These are phyloP conservation scores for Drosophila melanogaster DNA, from an alignment of 1,140 invertebrate species.

Conservation along the genomic window DNA sequence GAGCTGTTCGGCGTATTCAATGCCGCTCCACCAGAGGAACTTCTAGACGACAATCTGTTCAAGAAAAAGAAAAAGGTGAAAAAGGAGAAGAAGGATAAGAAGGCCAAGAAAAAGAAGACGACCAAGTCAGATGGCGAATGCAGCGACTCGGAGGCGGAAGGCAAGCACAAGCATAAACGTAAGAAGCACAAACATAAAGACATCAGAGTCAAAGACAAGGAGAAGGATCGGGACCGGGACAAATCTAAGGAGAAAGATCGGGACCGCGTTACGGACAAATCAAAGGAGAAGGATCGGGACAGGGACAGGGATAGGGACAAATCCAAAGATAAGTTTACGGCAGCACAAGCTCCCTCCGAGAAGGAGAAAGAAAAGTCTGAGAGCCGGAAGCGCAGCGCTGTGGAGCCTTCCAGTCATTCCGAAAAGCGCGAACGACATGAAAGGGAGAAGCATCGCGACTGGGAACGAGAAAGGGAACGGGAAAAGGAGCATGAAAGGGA, in stretches of 20 bases:
- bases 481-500: constrained; percentile 22
- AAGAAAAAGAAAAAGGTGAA: constrained; percentile 84
- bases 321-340: constrained; percentile 38
- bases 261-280: too few relatives aligned
- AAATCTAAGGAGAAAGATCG: too few relatives aligned
- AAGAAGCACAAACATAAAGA: constrained; percentile 84
- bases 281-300: constrained; percentile 38
- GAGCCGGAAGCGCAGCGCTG: constrained; percentile 25
- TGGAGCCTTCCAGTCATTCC: neutral
- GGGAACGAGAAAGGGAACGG: constrained; percentile 10
- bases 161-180: constrained; percentile 60
- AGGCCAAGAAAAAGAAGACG: constrained; percentile 85
- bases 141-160: constrained; percentile 85
- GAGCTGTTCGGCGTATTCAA: constrained; percentile 89
- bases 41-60: constrained; percentile 64
- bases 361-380: constrained; percentile 54
- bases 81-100: constrained; percentile 86
- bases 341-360: too few relatives aligned
- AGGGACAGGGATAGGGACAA: constrained; percentile 25
- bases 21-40: constrained; percentile 86
- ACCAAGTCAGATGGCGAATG: constrained; percentile 86
- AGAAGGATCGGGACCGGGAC: neutral
- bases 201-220: constrained; percentile 73
- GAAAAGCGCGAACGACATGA: constrained; percentile 39
- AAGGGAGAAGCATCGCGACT: constrained; percentile 15